Conservation (phyloP, 1,140 invertebrate genomes). For the Marisa cornuarietis region DNA sequence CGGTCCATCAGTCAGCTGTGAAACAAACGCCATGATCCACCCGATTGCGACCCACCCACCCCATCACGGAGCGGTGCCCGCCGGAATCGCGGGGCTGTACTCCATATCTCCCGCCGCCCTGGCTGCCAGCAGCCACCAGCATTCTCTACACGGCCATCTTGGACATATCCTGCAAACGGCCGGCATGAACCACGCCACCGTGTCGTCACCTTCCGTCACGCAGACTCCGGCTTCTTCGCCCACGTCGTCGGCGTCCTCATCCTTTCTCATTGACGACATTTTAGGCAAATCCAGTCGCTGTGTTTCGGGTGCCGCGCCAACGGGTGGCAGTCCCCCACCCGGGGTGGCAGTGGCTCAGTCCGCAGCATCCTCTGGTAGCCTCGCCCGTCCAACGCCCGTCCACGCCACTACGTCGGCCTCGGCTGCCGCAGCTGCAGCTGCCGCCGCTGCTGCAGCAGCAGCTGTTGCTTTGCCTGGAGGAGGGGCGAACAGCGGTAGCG, state of each 20-base stretch:
- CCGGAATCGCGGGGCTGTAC: slow-evolving; percentile 8
- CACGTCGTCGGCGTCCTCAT: slow-evolving; percentile 6
- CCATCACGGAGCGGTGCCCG: slow-evolving; percentile 8
- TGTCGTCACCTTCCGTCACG: not conserved
- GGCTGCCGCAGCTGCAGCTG: slow-evolving; percentile 1
- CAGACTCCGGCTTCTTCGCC: not conserved
- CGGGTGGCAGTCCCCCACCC: not conserved
- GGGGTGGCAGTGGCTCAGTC: not conserved
- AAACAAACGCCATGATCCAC: slow-evolving; percentile 1
- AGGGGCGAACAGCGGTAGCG: not conserved
- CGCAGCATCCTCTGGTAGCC: not conserved
- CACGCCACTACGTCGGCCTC: slow-evolving; percentile 1
- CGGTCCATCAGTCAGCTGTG: no score
- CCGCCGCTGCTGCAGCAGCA: slow-evolving; percentile 19
- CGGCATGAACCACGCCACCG: not conserved
- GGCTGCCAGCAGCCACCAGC: slow-evolving; percentile 7
- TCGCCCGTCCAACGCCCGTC: slow-evolving; percentile 16
- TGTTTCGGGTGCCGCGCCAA: not conserved
- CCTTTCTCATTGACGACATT: slow-evolving; percentile 23
- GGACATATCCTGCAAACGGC: not conserved
- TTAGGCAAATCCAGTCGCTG: slow-evolving; percentile 3
- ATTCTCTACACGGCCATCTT: not conserved
- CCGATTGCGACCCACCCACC: not conserved
- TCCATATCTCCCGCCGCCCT: not conserved
- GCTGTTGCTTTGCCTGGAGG: not conserved